These are phyloP conservation scores for Leptobrachium leishanense DNA, from an alignment of 2,113 vertebrate genomes.

Conservation along the genomic window DNA sequence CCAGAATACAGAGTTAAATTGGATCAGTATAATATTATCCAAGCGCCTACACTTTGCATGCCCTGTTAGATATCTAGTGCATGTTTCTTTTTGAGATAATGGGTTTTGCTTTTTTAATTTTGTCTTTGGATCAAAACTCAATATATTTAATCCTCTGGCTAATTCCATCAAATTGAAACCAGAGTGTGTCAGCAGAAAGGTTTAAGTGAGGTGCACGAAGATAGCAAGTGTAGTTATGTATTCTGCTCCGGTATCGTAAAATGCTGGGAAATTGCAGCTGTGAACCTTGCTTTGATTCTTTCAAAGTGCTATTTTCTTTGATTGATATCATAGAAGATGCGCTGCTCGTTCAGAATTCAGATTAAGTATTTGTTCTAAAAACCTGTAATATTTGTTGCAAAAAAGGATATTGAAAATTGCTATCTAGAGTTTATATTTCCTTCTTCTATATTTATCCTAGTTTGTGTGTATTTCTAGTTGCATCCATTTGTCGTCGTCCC, in stretches of 20 bases:
- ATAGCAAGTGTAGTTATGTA: not conserved
- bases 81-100: slow-evolving; percentile 66
- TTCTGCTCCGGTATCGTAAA: not conserved
- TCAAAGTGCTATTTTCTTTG: not conserved
- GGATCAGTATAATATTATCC: too few relatives aligned
- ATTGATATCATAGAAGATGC: too few relatives aligned
- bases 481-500: too few relatives aligned
- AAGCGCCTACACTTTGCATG: too few relatives aligned
- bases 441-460: not conserved
- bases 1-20: too few relatives aligned
- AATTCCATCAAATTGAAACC: not conserved
- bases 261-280: not conserved
- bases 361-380: not conserved
- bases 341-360: not conserved
- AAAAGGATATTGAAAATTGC: not conserved
- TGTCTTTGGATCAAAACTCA: slow-evolving; percentile 48
- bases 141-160: not conserved
- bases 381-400: not conserved
- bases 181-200: not conserved
- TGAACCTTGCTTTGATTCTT: not conserved
- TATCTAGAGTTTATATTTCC: not conserved
- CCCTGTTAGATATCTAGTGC: too few relatives aligned
- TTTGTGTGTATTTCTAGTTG: too few relatives aligned
- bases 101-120: slow-evolving; percentile 69
- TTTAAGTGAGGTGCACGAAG: not conserved